phyloP scores from a whole-genome alignment of 2,113 vertebrate genomes.

The Aythya baeri region DNA sequence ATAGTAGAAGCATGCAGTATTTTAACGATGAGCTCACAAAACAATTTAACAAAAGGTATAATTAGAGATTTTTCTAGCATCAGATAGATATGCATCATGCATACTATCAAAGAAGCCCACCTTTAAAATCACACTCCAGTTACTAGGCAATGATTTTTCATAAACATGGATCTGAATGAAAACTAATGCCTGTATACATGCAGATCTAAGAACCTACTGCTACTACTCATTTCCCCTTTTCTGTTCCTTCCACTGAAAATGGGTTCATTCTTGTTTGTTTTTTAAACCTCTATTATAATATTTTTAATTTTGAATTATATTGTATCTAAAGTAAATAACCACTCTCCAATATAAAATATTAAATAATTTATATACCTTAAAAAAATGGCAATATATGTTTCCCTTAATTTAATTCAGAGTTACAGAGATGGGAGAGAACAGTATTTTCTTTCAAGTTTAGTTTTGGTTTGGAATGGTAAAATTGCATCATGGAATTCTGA shows the following conservation, averaged over 20 bases:
- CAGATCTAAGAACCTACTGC: neutral
- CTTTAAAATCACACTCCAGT: neutral
- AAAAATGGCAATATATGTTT: neutral
- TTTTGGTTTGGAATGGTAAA: neutral
- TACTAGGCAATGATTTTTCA: neutral
- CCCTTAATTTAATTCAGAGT: neutral
- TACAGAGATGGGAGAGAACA: neutral
- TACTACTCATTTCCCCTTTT: neutral
- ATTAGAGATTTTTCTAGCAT: neutral
- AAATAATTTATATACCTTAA: neutral
- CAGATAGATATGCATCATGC: neutral
- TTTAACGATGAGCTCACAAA: neutral
- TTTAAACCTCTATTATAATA: neutral
- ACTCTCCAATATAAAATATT: neutral
- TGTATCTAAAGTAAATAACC: neutral
- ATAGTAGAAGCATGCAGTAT: fast-evolving
- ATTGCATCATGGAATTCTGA: neutral
- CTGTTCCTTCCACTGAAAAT: neutral
- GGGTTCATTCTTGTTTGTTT: neutral
- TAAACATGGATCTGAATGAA: neutral
- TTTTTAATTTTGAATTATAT: neutral
- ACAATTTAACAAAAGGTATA: neutral
- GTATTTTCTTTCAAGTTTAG: neutral
- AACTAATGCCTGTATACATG: neutral
- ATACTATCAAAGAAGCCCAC: neutral